A percentile compares a stretch with the other conserved stretches of the same genome.
phyloP scores from a whole-genome alignment of 2,113 vertebrate species.

The Cephalopterus ornatus region DNA sequence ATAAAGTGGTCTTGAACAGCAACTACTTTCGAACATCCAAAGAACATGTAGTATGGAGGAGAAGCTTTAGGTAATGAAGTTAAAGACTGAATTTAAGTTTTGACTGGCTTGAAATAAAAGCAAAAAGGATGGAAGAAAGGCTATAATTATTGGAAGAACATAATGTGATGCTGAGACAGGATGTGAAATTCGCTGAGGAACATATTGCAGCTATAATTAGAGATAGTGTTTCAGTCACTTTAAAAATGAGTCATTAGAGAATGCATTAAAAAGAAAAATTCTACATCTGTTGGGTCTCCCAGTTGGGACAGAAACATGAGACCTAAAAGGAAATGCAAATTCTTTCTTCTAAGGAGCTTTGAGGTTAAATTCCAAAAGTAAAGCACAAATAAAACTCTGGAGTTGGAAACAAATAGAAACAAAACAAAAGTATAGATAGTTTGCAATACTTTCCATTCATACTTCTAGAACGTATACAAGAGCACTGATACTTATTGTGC shows the following conservation, averaged over 20 bases:
- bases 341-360: conserved; percentile 14
- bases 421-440: background rate
- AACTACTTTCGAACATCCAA: background rate
- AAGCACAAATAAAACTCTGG: background rate
- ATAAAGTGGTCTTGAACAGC: background rate
- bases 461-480: background rate
- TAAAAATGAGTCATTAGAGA: conserved; percentile 70
- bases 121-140: conserved; percentile 42
- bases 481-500: background rate
- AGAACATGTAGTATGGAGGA: background rate
- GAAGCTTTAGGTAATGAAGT: background rate
- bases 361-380: conserved; percentile 15
- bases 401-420: background rate
- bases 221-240: conserved; percentile 67
- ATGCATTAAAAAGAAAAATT: conserved; percentile 70
- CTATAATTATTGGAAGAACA: conserved; percentile 69
- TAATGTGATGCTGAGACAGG: conserved; percentile 66
- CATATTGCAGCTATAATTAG: conserved; percentile 71
- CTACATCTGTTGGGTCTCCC: conserved; percentile 60
- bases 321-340: conserved; percentile 31
- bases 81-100: conserved; percentile 47
- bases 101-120: conserved; percentile 58
- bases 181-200: conserved; percentile 65
- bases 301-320: conserved; percentile 44
- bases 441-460: background rate